Percentiles rank a stretch among this genome's conserved stretches.
Evolutionary conservation across 2,113 vertebrate species (phyloP).

Genomic region (Chloroceryle aenea): DNA sequence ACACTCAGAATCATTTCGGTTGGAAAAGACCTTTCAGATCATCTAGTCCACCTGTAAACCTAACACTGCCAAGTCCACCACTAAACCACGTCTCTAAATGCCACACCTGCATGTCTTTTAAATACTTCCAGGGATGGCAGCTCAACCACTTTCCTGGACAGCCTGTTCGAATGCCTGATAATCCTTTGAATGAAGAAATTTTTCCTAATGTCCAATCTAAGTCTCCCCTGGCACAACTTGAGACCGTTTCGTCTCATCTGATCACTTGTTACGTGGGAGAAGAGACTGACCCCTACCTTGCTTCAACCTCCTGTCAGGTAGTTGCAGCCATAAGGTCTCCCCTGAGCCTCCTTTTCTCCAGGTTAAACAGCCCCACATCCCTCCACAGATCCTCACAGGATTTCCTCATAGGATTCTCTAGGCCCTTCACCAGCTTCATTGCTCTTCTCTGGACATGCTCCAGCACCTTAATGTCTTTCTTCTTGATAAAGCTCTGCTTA

Average conservation of each 20-base stretch:
- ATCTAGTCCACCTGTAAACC: background rate
- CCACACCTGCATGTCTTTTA: background rate
- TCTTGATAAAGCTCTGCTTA: background rate
- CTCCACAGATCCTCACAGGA: accelerated
- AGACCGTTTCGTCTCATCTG: background rate
- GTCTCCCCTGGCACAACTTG: background rate
- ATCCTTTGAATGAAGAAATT: background rate
- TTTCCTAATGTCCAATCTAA: background rate
- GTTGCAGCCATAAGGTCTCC: accelerated
- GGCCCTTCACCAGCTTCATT: background rate
- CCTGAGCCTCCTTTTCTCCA: background rate
- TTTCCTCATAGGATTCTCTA: background rate
- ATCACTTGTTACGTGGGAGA: background rate
- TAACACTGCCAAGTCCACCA: background rate
- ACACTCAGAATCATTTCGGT: background rate
- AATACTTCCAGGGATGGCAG: background rate
- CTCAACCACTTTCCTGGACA: background rate
- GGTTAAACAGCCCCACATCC: accelerated
- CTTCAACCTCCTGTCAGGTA: background rate
- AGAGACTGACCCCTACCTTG: accelerated
- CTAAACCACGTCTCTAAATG: background rate
- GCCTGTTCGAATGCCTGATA: background rate
- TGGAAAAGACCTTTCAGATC: background rate
- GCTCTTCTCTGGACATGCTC: background rate
- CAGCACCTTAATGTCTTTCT: background rate